phyloP scores from a whole-genome alignment of 1,140 invertebrate genomes.

The Oscheius sp. region DNA sequence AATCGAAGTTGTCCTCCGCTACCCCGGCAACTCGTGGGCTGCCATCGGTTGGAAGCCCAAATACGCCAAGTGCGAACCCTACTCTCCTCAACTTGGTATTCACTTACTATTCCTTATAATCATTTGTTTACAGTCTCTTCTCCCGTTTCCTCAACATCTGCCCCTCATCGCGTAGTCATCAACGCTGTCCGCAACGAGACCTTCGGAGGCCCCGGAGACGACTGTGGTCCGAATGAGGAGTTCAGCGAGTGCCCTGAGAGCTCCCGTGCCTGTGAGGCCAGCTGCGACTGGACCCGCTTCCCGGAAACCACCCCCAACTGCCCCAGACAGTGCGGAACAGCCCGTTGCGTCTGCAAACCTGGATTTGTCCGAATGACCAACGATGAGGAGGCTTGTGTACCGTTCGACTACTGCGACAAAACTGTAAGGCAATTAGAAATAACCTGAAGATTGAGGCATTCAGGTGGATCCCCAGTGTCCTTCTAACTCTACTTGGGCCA shows the following conservation, averaged over 20 bases:
- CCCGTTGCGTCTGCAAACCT: conserved; percentile 55
- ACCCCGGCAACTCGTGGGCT: conserved; percentile 55
- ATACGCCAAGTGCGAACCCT: conserved; percentile 37
- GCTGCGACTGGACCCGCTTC: conserved; percentile 57
- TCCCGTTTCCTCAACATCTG: neutral
- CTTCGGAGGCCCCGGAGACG: neutral
- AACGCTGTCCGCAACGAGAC: neutral
- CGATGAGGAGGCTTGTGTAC: conserved; percentile 48
- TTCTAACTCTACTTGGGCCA: conserved; percentile 56
- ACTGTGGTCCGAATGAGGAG: conserved; percentile 50
- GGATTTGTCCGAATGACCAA: conserved; percentile 41
- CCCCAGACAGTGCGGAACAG: conserved; percentile 46
- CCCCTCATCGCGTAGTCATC: neutral
- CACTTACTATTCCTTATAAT: no score
- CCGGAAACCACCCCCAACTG: conserved; percentile 56
- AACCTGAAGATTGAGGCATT: neutral
- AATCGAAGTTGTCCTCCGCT: conserved; percentile 59
- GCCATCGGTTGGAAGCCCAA: conserved; percentile 59
- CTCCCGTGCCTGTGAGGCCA: conserved; percentile 52
- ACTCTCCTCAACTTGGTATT: no score
- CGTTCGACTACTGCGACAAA: conserved; percentile 49
- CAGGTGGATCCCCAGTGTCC: conserved; percentile 38
- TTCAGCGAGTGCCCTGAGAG: conserved; percentile 52
- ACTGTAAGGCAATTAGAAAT: neutral
- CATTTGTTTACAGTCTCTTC: neutral